phyloP scores from a whole-genome alignment of 2,888 invertebrate species.

The Yponomeuta plumbellus region DNA sequence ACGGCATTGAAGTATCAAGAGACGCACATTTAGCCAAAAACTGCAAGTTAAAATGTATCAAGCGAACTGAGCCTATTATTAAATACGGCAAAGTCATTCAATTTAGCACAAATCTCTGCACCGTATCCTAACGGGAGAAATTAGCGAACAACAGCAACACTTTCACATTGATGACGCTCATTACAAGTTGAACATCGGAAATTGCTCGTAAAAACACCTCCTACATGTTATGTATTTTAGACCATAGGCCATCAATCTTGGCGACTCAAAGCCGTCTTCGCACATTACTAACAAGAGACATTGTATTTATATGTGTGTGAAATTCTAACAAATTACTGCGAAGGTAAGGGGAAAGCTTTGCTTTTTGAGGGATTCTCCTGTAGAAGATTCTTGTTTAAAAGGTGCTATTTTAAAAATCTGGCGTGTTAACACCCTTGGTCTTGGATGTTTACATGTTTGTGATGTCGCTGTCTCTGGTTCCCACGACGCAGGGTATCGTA shows the following conservation, averaged over 20 bases:
- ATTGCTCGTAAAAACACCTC: conserved; percentile 4
- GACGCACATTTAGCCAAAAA: too few species aligned
- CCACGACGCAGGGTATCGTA: too few species aligned
- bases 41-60: too few species aligned
- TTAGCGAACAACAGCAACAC: neutral
- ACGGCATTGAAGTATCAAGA: too few species aligned
- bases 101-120: neutral
- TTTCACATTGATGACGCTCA: conserved; percentile 10
- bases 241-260: conserved; percentile 7
- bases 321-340: neutral
- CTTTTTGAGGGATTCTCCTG: too few species aligned
- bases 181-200: conserved; percentile 9
- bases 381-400: too few species aligned
- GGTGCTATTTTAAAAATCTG: too few species aligned
- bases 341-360: neutral
- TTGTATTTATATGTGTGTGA: neutral
- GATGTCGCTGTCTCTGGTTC: too few species aligned
- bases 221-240: neutral
- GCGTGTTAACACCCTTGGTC: too few species aligned
- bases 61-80: too few species aligned
- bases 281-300: neutral
- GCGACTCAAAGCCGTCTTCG: neutral
- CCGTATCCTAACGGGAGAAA: neutral
- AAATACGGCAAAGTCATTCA: neutral
- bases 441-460: too few species aligned